These are phyloP conservation scores for Ophion obscuratus DNA, from an alignment of 2,888 invertebrate species.

Conservation along the genomic window DNA sequence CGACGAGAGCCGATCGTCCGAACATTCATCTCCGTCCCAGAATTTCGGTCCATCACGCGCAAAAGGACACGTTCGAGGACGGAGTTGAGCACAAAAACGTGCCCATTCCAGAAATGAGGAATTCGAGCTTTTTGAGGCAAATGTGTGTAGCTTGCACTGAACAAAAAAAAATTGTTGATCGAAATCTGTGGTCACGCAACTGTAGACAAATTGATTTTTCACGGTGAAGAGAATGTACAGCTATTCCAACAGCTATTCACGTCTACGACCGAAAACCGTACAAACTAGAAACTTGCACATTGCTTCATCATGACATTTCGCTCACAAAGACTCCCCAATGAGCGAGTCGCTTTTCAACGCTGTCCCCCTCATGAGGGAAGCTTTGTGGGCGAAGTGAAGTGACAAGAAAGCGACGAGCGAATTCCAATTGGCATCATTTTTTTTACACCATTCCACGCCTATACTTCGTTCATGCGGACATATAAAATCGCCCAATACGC, in stretches of 20 bases:
- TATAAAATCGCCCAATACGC: too few relatives aligned
- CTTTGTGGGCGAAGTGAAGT: too few relatives aligned
- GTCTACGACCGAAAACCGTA: too few relatives aligned
- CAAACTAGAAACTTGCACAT: background rate
- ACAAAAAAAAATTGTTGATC: background rate
- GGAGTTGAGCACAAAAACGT: background rate
- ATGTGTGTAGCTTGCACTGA: background rate
- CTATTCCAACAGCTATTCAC: background rate
- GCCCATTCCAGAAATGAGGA: background rate
- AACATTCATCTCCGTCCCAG: background rate
- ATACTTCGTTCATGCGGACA: too few relatives aligned
- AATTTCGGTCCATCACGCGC: background rate
- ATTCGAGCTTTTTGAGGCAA: background rate
- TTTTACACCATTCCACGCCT: too few relatives aligned
- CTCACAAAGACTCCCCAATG: too few relatives aligned
- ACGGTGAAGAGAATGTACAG: background rate
- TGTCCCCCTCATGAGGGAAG: too few relatives aligned
- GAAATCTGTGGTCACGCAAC: background rate
- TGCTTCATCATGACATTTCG: background rate
- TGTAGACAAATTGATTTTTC: background rate
- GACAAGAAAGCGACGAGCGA: too few relatives aligned
- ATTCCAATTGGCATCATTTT: too few relatives aligned
- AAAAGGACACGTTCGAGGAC: background rate
- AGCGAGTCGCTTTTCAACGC: too few relatives aligned
- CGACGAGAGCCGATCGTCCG: slow-evolving; percentile 26